Conservation (phyloP, 2,797 vertebrate genomes). For the Falco cherrug region DNA sequence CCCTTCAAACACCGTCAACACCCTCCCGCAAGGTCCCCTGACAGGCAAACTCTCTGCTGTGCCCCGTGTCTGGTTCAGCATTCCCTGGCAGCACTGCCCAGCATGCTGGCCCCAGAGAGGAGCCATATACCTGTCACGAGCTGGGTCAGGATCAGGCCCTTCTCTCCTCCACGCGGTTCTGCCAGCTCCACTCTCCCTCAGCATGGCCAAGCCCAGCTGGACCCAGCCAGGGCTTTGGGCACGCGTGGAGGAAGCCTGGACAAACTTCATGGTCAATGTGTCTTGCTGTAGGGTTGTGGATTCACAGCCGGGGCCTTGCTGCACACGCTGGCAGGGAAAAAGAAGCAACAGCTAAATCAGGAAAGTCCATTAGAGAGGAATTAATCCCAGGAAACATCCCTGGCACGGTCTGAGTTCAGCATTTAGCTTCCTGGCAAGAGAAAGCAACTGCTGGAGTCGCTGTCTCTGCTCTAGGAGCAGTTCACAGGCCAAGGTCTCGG, state of each 20-base stretch:
- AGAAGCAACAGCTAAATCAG: conserved; percentile 18
- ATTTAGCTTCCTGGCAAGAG: not conserved
- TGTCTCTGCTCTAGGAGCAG: not conserved
- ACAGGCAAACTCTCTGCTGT: not conserved
- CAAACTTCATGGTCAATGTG: not conserved
- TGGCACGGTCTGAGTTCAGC: not conserved
- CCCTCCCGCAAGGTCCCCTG: rapidly evolving
- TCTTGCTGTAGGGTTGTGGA: not conserved
- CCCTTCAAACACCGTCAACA: not conserved
- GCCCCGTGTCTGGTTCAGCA: rapidly evolving
- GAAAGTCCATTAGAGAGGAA: conserved; percentile 50
- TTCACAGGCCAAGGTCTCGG: too few relatives aligned
- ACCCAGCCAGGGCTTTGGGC: not conserved
- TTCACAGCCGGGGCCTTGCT: not conserved
- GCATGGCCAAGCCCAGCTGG: rapidly evolving
- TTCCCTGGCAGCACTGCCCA: rapidly evolving
- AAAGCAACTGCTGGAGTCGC: not conserved
- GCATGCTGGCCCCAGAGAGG: rapidly evolving
- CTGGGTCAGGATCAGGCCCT: not conserved
- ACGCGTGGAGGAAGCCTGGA: rapidly evolving
- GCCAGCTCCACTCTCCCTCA: not conserved
- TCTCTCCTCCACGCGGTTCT: not conserved
- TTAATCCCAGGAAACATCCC: conserved; percentile 41
- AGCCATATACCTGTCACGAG: rapidly evolving
- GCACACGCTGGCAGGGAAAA: not conserved